Conservation (phyloP, 2,113 vertebrate genomes). For the Nothoprocta perdicaria region DNA sequence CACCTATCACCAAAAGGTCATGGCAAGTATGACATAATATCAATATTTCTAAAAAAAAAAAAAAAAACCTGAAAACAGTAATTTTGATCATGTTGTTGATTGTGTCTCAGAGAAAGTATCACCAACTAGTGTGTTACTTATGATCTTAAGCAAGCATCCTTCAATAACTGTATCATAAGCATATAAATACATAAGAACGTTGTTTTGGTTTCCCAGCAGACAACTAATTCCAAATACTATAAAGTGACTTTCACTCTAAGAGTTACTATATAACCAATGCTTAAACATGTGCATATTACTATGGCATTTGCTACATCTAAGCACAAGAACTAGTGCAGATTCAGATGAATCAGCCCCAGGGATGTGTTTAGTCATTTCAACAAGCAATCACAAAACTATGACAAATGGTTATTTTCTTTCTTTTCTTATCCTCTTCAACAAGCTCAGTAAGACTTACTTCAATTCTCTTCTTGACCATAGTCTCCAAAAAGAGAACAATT, state of each 20-base stretch:
- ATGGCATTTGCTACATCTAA: background rate
- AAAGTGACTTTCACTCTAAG: background rate
- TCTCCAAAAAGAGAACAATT: conserved; percentile 87
- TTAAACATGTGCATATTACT: background rate
- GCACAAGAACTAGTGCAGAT: background rate
- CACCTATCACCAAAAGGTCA: background rate
- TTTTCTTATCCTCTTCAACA: background rate
- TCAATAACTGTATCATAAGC: background rate
- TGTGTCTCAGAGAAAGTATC: background rate
- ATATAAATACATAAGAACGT: background rate
- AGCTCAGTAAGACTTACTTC: conserved; percentile 78
- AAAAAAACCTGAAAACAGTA: background rate
- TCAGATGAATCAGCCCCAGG: background rate
- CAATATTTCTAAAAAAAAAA: background rate
- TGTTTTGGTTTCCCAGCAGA: background rate
- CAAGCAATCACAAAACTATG: background rate
- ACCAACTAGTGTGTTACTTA: background rate
- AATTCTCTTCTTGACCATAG: conserved; percentile 86
- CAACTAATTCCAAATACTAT: background rate
- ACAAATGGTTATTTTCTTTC: background rate
- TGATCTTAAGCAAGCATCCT: background rate
- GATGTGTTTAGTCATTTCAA: background rate
- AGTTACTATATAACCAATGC: background rate
- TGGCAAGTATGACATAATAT: background rate
- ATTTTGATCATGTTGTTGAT: background rate